Base-by-base conservation (phyloP, 2,888 invertebrate species). In the Oligia strigilis region DNA sequence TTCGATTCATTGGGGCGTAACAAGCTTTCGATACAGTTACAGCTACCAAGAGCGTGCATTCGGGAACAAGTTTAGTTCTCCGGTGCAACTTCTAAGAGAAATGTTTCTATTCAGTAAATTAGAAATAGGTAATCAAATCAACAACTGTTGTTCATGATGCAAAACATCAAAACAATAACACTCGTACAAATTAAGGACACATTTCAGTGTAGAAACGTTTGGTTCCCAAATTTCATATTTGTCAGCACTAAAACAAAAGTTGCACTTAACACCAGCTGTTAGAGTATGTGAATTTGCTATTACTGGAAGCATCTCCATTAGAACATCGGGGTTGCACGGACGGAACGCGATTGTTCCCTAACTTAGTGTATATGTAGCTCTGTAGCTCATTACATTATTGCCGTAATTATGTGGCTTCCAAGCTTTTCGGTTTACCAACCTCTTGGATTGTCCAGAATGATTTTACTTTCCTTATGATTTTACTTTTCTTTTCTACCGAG, bases 1-100 rank as follows among this genome's bases (percentile, higher is more conserved):
- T 77, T 87, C 87, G 66, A 81, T 85, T 87, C 74, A 85, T 77
- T 84, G 75, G 81, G 72, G 77, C 77, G 85, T 84, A 72, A 87
- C 81, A 80, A 84, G 74, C 72, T 77, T 84, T 65, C 81, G 67
- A 70, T 87, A 85, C 71, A 70, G 67, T 70, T 78, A 78, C 73
- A 78, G 72, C 65, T 83, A 74, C 60, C 17, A 46, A 67, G 64
- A 75, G 60, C 65, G 67, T 81, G 81, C 73, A 62, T 82, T 77
- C 19, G 67, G 74, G 73, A 78, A 75, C 75, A 66, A 78, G 79
- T 64, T 83, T 29, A 60, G 36, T 40, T 40, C n/a, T 75, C 46
- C 29, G 58, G n/a, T 69, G 52, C 70, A 62, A 43, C 62, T 76
- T 9, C 46, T 58, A 13, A 17, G 43, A 55, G 17, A 67, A 40